Conservation (phyloP, 2,888 invertebrate genomes). For the Phortica okadai region DNA sequence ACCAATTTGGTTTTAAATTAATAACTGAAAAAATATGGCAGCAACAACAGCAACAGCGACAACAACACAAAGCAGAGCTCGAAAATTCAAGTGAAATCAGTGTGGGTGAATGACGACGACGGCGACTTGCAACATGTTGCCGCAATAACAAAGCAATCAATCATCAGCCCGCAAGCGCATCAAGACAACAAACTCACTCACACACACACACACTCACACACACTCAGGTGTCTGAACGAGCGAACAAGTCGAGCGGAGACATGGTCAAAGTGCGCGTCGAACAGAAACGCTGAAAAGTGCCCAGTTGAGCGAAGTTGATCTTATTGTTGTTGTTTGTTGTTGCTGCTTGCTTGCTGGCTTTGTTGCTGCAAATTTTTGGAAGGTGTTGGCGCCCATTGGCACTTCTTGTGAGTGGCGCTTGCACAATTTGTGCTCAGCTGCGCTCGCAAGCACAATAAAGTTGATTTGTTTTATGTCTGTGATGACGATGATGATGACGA, state of each 20-base stretch:
- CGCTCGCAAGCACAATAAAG: conserved; percentile 24
- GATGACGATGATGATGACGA: background rate
- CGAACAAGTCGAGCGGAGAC: background rate
- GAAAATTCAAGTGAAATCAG: background rate
- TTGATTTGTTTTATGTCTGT: conserved; percentile 5
- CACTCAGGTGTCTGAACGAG: background rate
- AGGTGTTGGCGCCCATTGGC: conserved; percentile 32
- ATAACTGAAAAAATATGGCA: background rate
- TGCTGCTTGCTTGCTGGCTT: background rate
- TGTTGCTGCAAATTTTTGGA: background rate
- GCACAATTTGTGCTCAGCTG: background rate
- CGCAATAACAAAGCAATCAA: conserved; percentile 16
- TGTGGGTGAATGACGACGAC: background rate
- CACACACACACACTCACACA: background rate
- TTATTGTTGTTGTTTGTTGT: background rate
- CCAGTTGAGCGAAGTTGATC: background rate
- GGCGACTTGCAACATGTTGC: conserved; percentile 8
- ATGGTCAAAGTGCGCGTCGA: background rate
- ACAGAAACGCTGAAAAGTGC: no score
- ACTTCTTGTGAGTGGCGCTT: conserved; percentile 16
- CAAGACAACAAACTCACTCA: background rate
- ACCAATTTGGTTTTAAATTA: background rate
- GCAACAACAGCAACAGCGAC: conserved; percentile 31
- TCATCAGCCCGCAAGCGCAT: conserved; percentile 26
- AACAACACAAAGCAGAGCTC: background rate